Evolutionary conservation across 2,888 invertebrate genomes (phyloP), one percentile per base, ranked within the genome.

Genomic region (Chromoteleia sp.): DNA sequence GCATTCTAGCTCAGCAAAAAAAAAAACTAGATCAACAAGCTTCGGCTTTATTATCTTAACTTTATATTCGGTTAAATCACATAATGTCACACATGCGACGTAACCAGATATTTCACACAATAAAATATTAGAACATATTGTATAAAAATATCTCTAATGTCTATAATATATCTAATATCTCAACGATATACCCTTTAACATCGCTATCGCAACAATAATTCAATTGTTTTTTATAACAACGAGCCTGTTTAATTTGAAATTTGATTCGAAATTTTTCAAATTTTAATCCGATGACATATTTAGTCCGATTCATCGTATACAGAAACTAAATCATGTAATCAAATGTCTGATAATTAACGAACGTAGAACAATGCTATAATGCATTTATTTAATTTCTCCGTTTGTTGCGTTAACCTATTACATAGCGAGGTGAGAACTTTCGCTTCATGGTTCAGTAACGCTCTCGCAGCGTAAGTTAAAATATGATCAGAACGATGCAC

Each of bases 371-470:
- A 45, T 63, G 15, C 14, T 12, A 59, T 8, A 48, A 29, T 59
- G 39, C 15, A 48, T 43, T 30, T 65, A 50, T 71, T 65, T 54
- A 43, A 71, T 76, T 81, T 76, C 33, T 81, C 36, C 39, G 33
- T 76, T 67, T 54, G 70, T 75, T 70, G 68, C 67, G 33, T 70
- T 74, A 82, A 82, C 74, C 78, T 59, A 68, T 78, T 78, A 75
- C 82, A 71, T 48, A 12, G 74, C 63, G 48, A 82, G 78, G 78
- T 82, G 82, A 82, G 78, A 78, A 82, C 82, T 82, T 82, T 82
- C 82, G 82, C 82, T 82, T 82, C 82, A 82, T 75, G 74, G 82
- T 78, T 82, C 82, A 78, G 82, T 75, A 74, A 82, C 78, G 68
- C 63, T 82, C 78, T 48, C 33, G 68, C 65, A 63, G 43, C 36